A percentile compares a stretch with the other conserved stretches of the same genome.
Conservation (phyloP, 2,113 vertebrate genomes). For the Nestor notabilis region DNA sequence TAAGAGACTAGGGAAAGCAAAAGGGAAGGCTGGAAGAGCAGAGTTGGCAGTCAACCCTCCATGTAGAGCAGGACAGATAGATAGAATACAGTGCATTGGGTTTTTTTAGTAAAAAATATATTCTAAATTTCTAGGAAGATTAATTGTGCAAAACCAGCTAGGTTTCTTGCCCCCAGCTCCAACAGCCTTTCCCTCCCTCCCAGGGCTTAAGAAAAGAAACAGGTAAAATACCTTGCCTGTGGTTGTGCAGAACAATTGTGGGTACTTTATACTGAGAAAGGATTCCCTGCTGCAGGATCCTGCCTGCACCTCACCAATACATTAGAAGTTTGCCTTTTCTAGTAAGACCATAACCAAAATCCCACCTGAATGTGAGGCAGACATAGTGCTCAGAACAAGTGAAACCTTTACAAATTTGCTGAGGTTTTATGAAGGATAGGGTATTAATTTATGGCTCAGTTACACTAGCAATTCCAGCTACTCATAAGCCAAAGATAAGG, state of each 20-base stretch:
- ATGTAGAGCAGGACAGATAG: neutral
- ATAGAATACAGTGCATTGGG: neutral
- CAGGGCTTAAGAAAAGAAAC: neutral
- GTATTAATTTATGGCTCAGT: neutral
- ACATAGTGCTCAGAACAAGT: neutral
- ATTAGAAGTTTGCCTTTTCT: neutral
- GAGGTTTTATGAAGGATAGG: neutral
- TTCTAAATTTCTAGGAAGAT: neutral
- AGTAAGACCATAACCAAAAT: neutral
- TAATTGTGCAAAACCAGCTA: neutral
- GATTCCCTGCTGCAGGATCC: neutral
- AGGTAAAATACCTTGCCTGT: neutral
- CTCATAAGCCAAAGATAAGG: neutral
- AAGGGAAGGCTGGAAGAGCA: neutral
- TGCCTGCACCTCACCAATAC: neutral
- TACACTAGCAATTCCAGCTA: neutral
- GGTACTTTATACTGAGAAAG: neutral
- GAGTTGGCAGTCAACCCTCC: neutral
- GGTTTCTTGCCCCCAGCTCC: neutral
- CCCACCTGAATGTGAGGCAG: neutral
- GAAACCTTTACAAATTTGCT: neutral
- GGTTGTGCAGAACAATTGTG: neutral
- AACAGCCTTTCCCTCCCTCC: rapidly evolving
- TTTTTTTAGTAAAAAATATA: neutral
- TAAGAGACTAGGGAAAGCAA: neutral